phyloP scores from a whole-genome alignment of 2,113 vertebrate species.

The Grammomys dolichurus region DNA sequence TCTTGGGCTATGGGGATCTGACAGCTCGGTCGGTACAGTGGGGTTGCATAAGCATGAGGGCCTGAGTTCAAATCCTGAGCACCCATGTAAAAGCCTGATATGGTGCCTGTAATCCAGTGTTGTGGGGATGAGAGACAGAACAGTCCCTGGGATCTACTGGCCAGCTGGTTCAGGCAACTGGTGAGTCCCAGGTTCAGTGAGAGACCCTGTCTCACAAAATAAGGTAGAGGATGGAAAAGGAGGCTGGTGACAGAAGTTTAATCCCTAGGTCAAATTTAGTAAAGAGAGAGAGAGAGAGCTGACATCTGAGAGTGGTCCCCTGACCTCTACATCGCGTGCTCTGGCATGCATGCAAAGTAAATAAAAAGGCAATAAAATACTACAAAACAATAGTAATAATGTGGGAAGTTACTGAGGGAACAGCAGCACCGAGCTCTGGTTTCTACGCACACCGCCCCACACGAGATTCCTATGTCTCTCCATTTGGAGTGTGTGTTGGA shows the following conservation, averaged over 20 bases:
- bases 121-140: too few relatives aligned
- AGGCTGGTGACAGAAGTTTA: not conserved
- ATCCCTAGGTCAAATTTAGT: not conserved
- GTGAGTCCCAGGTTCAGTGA: not conserved
- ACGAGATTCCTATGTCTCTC: not conserved
- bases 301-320: not conserved
- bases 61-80: not conserved
- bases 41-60: not conserved
- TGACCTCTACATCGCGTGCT: not conserved
- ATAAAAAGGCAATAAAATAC: slow-evolving; percentile 5
- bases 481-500: not conserved
- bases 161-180: not conserved
- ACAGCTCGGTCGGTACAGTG: not conserved
- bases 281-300: not conserved
- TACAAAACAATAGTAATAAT: not conserved
- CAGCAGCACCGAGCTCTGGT: not conserved
- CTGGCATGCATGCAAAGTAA: not conserved
- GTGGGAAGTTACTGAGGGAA: not conserved
- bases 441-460: not conserved
- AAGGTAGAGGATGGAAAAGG: not conserved
- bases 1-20: not conserved
- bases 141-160: not conserved
- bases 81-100: not conserved
- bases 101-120: not conserved
- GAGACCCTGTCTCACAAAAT: too few relatives aligned